Evolutionary conservation across 2,113 vertebrate genomes (phyloP).

Genomic region (Cygnus buccinator): DNA sequence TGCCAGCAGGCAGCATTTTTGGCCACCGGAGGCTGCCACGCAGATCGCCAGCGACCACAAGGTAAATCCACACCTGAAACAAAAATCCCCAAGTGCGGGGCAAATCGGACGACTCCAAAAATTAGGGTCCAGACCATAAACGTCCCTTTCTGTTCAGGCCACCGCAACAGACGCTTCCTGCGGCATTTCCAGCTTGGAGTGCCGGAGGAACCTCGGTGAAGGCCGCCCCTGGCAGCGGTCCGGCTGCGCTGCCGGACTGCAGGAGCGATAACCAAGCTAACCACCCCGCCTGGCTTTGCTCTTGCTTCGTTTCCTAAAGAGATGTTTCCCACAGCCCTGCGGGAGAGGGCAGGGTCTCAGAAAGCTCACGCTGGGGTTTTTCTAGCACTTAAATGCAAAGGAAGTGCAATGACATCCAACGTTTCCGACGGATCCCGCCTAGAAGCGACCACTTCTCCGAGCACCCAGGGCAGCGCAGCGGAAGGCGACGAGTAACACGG

Average conservation of each 20-base stretch:
- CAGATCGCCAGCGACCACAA: rapidly evolving
- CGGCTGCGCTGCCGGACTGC: no score
- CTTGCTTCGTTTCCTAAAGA: background rate
- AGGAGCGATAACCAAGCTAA: background rate
- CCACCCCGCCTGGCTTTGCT: rapidly evolving
- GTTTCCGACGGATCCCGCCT: background rate
- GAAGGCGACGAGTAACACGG: background rate
- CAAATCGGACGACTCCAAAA: background rate
- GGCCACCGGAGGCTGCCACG: background rate
- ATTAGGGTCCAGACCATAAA: background rate
- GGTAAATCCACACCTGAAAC: background rate
- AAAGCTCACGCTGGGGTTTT: background rate
- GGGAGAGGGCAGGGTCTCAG: background rate
- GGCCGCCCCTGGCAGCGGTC: rapidly evolving
- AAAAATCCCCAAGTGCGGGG: background rate
- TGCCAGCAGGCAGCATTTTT: background rate
- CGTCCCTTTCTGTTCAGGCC: rapidly evolving
- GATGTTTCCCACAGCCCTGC: background rate
- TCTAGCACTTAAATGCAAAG: background rate
- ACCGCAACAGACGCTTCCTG: background rate
- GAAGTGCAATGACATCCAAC: background rate
- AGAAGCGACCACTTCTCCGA: background rate
- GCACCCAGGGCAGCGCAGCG: background rate
- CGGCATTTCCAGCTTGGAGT: background rate
- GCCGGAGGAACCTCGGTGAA: no score